A percentile compares a stretch with the other conserved stretches of the same genome.
Evolutionary conservation across 2,113 vertebrate genomes (phyloP).

Genomic region (Cyphomyrus plagiostoma): DNA sequence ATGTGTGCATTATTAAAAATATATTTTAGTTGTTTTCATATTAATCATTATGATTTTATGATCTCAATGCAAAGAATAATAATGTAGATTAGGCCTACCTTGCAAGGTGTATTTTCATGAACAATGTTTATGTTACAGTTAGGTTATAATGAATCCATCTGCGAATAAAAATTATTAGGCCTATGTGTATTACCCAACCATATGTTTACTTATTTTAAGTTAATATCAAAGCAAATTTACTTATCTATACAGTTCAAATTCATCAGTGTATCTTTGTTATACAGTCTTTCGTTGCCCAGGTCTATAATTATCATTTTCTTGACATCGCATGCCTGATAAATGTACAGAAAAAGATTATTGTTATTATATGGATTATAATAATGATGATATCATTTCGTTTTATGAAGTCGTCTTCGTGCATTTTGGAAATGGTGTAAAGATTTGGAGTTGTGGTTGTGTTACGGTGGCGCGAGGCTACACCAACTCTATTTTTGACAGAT

Average conservation of each 20-base stretch:
- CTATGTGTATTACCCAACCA: background rate
- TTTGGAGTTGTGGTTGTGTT: background rate
- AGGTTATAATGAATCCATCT: background rate
- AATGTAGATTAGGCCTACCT: background rate
- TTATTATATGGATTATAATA: background rate
- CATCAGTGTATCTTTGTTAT: background rate
- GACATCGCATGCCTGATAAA: background rate
- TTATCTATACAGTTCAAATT: background rate
- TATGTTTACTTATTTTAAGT: background rate
- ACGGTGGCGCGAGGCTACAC: background rate
- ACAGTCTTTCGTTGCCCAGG: background rate
- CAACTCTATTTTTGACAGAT: background rate
- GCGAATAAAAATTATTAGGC: background rate
- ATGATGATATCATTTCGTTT: background rate
- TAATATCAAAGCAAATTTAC: background rate
- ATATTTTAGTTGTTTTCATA: background rate
- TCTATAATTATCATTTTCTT: background rate
- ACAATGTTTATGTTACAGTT: background rate
- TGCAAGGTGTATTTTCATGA: background rate
- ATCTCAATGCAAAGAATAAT: background rate
- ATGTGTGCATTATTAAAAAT: background rate
- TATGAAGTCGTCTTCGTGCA: background rate
- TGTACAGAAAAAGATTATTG: background rate
- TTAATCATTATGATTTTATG: background rate
- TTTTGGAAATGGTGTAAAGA: background rate